Evolutionary conservation across 1,140 invertebrate genomes (phyloP).

Genomic region (Ceratina calcarata): DNA sequence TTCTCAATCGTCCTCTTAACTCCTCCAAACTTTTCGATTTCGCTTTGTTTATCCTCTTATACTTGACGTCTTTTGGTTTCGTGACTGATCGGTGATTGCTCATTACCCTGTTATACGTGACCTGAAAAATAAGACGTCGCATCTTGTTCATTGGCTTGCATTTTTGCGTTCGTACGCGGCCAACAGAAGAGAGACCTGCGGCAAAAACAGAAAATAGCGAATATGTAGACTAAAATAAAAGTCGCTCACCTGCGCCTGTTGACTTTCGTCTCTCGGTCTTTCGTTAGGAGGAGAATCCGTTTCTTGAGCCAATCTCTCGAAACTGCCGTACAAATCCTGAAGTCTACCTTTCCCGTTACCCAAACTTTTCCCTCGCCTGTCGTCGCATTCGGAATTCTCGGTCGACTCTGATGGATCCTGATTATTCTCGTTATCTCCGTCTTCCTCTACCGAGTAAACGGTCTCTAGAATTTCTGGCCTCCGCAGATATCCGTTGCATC

Average conservation of each 20-base stretch:
- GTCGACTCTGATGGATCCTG: conserved; percentile 79
- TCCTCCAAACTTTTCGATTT: conserved; percentile 94
- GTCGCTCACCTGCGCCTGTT: conserved; percentile 74
- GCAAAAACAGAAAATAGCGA: no score
- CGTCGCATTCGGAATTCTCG: conserved; percentile 72
- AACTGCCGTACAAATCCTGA: conserved; percentile 78
- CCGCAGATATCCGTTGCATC: conserved; percentile 87
- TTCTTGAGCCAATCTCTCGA: conserved; percentile 78
- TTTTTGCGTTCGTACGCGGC: no score
- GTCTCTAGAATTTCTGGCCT: conserved; percentile 91
- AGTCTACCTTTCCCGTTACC: conserved; percentile 72
- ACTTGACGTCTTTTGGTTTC: conserved; percentile 94
- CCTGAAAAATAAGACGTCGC: conserved; percentile 75
- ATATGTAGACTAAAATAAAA: neutral
- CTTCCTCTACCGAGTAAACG: conserved; percentile 91
- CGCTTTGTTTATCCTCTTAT: conserved; percentile 93
- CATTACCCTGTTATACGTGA: conserved; percentile 93
- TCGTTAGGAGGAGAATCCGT: conserved; percentile 67
- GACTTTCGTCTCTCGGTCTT: conserved; percentile 75
- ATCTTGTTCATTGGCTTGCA: no score
- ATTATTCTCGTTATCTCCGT: conserved; percentile 85
- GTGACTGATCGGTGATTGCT: conserved; percentile 93
- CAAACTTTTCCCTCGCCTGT: conserved; percentile 65
- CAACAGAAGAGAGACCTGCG: no score
- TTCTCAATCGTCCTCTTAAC: conserved; percentile 88